Evolutionary conservation across 1,140 invertebrate species (phyloP), one percentile per base, ranked within the genome.

Genomic region (Hyphantria cunea): DNA sequence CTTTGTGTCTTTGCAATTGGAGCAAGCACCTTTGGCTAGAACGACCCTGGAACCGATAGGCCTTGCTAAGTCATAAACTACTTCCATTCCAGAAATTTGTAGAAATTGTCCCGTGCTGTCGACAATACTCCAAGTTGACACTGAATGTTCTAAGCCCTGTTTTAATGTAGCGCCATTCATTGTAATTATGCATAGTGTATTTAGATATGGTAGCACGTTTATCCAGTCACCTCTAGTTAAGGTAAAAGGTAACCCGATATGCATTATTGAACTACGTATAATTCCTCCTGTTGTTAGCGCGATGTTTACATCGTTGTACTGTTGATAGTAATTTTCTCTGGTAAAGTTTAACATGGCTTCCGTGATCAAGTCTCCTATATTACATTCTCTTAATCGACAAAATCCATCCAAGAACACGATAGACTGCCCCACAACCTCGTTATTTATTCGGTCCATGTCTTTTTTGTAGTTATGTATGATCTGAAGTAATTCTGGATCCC

Each of bases 381-480:
- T 98, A 80, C 97, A 98, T 83, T 98, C 97, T 37, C 73, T 64
- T 44, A 91, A 72, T 45, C 96, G 92, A 78, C 97, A 98, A 0
- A 87, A 80, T 8, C 89, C 82, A 7, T 93, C 92, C n/a, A 97
- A 91, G 9, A 92, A 63, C 14, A 94, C 93, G 0, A 94, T 94
- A 54, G 92, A 0, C 94, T 95, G 0, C 96, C 96, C 17, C 17
- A 25, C 17, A n/a, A 96, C 82, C 17, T 93, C 81, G 45, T 89
- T 72, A 10, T 90, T 80, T 3, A 93, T 92, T 45, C 94, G 70
- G n/a, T 81, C 84, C 0, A 97, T 86, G 33, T 92, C 91, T 0
- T 92, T 84, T 33, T 92, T 90, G 84, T 93, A 95, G 78, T 78
- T 3, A 94, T 84, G 10, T 98, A 77, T 56, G 95, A 89, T 0